These are phyloP conservation scores for Brachycybe producta DNA, from an alignment of 2,888 invertebrate genomes.

Conservation along the genomic window DNA sequence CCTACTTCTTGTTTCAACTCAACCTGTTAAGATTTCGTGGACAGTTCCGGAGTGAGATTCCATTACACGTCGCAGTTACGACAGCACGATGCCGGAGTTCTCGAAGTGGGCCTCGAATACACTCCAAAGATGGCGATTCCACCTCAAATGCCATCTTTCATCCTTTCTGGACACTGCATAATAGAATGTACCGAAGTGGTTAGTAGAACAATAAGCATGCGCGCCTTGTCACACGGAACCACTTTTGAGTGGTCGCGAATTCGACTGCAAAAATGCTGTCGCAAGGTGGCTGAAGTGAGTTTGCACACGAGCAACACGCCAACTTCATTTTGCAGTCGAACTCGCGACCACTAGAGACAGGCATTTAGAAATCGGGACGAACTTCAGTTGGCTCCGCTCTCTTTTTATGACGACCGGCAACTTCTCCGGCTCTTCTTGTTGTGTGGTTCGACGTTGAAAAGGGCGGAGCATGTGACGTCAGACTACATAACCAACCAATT, in stretches of 20 bases:
- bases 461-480: no score
- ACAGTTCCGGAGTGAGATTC: constrained; percentile 78
- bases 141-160: constrained; percentile 59
- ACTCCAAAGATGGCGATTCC: constrained; percentile 98
- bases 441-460: no score
- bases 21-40: constrained; percentile 52
- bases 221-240: no score
- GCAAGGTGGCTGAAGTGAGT: background rate
- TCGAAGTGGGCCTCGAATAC: constrained; percentile 93
- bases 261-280: background rate
- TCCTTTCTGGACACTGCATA: constrained; percentile 77
- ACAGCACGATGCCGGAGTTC: constrained; percentile 79
- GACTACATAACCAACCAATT: no score
- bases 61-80: constrained; percentile 62
- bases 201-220: constrained; percentile 29
- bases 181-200: constrained; percentile 85
- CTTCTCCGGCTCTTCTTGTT: no score
- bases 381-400: no score
- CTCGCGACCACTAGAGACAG: no score
- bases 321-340: no score
- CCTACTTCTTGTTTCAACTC: background rate
- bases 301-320: no score
- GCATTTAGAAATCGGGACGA: no score
- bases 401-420: no score
- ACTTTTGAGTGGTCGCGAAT: no score